Percentiles rank a stretch among this genome's conserved stretches.
These are phyloP conservation scores for Rhysida immarginata DNA, from an alignment of 1,140 invertebrate species.

Conservation along the genomic window DNA sequence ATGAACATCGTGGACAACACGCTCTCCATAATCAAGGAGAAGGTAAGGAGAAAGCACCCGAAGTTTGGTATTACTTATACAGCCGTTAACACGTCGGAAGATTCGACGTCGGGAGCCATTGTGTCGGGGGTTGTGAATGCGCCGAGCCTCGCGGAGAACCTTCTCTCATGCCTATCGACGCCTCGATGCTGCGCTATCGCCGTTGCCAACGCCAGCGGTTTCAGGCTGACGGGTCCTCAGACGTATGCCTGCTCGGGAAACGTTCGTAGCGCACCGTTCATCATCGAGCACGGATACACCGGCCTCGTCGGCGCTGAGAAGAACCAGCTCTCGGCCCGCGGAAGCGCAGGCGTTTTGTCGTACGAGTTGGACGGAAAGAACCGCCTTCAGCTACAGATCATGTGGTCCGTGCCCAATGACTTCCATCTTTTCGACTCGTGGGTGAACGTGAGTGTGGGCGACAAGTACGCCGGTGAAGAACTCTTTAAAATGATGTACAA, in stretches of 20 bases:
- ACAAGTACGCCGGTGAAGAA: neutral
- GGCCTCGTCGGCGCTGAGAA: neutral
- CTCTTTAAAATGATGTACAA: neutral
- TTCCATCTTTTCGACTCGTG: neutral
- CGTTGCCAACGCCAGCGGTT: conserved; percentile 4
- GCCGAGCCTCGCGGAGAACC: neutral
- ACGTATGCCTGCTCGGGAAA: neutral
- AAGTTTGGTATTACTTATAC: neutral
- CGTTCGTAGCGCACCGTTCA: neutral
- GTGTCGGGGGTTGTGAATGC: neutral
- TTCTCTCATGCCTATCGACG: neutral
- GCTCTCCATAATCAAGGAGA: too few species aligned
- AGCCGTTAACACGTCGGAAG: neutral
- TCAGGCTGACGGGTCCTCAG: neutral
- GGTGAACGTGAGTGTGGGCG: neutral
- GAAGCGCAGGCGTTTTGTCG: neutral
- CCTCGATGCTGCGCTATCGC: conserved; percentile 3
- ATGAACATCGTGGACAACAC: too few species aligned
- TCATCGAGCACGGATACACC: neutral
- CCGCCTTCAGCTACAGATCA: neutral
- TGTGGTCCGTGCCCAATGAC: conserved; percentile 1
- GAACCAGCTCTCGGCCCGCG: neutral
- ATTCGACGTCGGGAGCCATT: neutral
- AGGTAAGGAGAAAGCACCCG: too few species aligned
- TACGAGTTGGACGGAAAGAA: neutral